A percentile compares a stretch with the other conserved stretches of the same genome.
Evolutionary conservation across 2,797 vertebrate genomes (phyloP).

Genomic region (Epinephelus coioides): DNA sequence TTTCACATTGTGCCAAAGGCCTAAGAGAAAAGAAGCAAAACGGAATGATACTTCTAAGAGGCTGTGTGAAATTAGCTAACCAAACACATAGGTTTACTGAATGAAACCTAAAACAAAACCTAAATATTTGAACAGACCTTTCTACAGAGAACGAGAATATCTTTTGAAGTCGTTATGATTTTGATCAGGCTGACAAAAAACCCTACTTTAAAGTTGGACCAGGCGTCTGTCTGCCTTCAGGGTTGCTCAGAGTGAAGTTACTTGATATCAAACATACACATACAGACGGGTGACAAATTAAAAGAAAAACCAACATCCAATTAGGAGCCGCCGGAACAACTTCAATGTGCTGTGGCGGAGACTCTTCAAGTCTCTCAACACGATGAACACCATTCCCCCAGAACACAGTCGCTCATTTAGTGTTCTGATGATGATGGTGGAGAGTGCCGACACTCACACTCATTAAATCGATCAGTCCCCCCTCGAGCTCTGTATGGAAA

Average conservation of each 20-base stretch:
- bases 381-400: not conserved
- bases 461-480: not conserved
- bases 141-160: constrained; percentile 16
- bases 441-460: not conserved
- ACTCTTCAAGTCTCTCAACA: constrained; percentile 4
- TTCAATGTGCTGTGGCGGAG: not conserved
- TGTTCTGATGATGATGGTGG: not conserved
- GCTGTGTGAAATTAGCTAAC: constrained; percentile 7
- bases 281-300: not conserved
- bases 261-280: constrained; percentile 8
- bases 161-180: constrained; percentile 29
- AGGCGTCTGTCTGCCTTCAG: constrained; percentile 24
- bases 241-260: constrained; percentile 22
- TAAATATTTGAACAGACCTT: constrained; percentile 19
- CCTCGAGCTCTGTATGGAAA: not conserved
- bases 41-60: not conserved
- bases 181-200: constrained; percentile 38
- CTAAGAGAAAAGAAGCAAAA: not conserved
- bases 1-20: constrained; percentile 8
- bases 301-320: constrained; percentile 4
- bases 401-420: constrained; percentile 3
- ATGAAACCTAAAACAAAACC: constrained; percentile 12
- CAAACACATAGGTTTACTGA: constrained; percentile 6
- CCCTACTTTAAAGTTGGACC: constrained; percentile 21
- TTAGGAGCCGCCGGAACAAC: not conserved